A percentile compares a stretch with the other conserved stretches of the same genome.
phyloP scores from a whole-genome alignment of 2,888 invertebrate genomes.

The Sphaeridia pumilis region DNA sequence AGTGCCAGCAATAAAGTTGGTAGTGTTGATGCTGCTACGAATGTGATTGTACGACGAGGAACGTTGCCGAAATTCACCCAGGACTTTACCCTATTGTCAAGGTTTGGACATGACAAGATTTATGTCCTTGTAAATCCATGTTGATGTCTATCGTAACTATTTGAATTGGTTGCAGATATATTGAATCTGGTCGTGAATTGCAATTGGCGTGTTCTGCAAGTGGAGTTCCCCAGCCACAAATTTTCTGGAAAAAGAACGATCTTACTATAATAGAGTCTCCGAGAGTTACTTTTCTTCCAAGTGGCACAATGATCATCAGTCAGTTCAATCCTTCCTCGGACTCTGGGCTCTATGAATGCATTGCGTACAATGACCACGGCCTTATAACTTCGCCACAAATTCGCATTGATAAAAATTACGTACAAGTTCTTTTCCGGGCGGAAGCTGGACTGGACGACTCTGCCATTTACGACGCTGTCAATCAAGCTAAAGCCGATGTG shows the following conservation, averaged over 20 bases:
- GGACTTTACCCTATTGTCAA: slow-evolving; percentile 51
- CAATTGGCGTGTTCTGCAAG: slow-evolving; percentile 73
- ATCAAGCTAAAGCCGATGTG: slow-evolving; percentile 70
- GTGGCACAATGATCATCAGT: slow-evolving; percentile 32
- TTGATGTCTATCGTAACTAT: too few species aligned
- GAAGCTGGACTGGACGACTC: slow-evolving; percentile 25
- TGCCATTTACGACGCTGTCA: slow-evolving; percentile 51
- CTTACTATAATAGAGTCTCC: slow-evolving; percentile 39
- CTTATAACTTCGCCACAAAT: slow-evolving; percentile 53
- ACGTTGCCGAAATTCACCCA: slow-evolving; percentile 53
- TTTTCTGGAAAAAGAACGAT: slow-evolving; percentile 80
- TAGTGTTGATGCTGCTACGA: slow-evolving; percentile 54
- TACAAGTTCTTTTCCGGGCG: slow-evolving; percentile 23
- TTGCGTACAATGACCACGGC: slow-evolving; percentile 70
- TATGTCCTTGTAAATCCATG: background rate
- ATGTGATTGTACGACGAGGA: slow-evolving; percentile 40
- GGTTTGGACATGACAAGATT: slow-evolving; percentile 5
- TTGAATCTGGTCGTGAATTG: slow-evolving; percentile 41
- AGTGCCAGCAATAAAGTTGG: slow-evolving; percentile 66
- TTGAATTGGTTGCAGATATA: slow-evolving; percentile 4
- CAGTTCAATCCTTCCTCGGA: slow-evolving; percentile 37
- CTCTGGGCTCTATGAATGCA: slow-evolving; percentile 43
- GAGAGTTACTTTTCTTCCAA: slow-evolving; percentile 26
- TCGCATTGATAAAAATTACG: slow-evolving; percentile 24
- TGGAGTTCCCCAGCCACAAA: slow-evolving; percentile 60